phyloP scores from a whole-genome alignment of 2,888 invertebrate species.

The Acrobasis repandana region DNA sequence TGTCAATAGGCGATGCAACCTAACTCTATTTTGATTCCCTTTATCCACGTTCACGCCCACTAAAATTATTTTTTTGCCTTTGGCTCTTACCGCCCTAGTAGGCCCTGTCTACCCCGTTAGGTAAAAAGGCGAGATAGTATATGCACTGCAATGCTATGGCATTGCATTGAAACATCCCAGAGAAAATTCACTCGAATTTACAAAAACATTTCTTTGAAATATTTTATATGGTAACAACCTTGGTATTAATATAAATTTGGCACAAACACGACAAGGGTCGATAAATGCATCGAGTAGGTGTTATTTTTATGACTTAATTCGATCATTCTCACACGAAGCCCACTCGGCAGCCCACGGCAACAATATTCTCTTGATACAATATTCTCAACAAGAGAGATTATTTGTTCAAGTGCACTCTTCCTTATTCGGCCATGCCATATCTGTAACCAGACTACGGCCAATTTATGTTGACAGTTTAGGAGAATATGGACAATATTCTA shows the following conservation, averaged over 20 bases:
- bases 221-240: neutral
- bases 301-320: slow-evolving; percentile 47
- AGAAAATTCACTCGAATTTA: too few relatives aligned
- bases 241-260: slow-evolving; percentile 30
- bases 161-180: too few relatives aligned
- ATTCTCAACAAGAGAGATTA: slow-evolving; percentile 54
- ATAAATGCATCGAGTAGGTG: slow-evolving; percentile 50
- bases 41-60: too few relatives aligned
- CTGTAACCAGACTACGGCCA: slow-evolving; percentile 43
- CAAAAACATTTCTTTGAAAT: too few relatives aligned
- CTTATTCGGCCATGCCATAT: slow-evolving; percentile 50
- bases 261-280: slow-evolving; percentile 34
- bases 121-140: too few relatives aligned
- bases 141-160: too few relatives aligned
- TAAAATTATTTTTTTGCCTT: too few relatives aligned
- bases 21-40: too few relatives aligned
- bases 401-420: slow-evolving; percentile 73
- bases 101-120: too few relatives aligned
- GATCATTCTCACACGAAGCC: slow-evolving; percentile 45
- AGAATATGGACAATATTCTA: slow-evolving; percentile 33
- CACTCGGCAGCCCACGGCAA: slow-evolving; percentile 51
- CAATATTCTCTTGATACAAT: slow-evolving; percentile 50
- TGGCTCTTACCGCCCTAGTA: too few relatives aligned
- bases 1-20: too few relatives aligned
- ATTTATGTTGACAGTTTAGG: slow-evolving; percentile 35